Evolutionary conservation across 2,888 invertebrate genomes (phyloP), one percentile per base, ranked within the genome.

Genomic region (Cephus sareptanus): DNA sequence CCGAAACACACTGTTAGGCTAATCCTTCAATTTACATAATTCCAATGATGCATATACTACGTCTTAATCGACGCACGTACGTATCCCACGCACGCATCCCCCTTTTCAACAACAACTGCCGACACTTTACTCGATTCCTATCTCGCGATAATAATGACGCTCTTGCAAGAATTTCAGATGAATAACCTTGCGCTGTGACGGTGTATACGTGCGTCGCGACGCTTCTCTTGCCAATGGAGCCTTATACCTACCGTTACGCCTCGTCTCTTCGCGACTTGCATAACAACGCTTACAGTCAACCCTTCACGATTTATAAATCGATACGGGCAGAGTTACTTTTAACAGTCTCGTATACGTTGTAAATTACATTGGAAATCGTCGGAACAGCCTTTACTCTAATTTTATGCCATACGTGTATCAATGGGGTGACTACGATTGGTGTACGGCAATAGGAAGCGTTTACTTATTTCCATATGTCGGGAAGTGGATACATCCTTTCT

Each of bases 131-230:
- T 75, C 77, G 79, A 90, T 89, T 89, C 88, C 89, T 87, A 90
- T 90, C 90, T 87, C 86, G 85, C 87, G 88, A 90, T 90, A 88
- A 89, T 86, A 90, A 89, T 89, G 89, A 90, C 89, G 89, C 87
- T 87, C 89, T 89, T 85, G 88, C 85, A 86, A 89, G 90, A 90
- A 90, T 90, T 88, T 87, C 87, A 88, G 90, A 91, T 90, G 90
- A 89, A 90, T 90, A 90, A 90, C 90, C 90, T 90, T 89, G 90
- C 90, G 90, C 90, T 90, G 90, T 89, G 90, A 87, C 89, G 89
- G 89, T 87, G 87, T 89, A 88, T 89, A 87, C 56, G 23, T 56
- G 23, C 23, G 90, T 88, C 89, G 88, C 86, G 86, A 86, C 86
- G 84, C 84, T 88, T 87, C 87, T 88, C 88, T 23, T 87, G 90